Conservation (phyloP, 2,797 vertebrate species). For the Oreochromis grahami region DNA sequence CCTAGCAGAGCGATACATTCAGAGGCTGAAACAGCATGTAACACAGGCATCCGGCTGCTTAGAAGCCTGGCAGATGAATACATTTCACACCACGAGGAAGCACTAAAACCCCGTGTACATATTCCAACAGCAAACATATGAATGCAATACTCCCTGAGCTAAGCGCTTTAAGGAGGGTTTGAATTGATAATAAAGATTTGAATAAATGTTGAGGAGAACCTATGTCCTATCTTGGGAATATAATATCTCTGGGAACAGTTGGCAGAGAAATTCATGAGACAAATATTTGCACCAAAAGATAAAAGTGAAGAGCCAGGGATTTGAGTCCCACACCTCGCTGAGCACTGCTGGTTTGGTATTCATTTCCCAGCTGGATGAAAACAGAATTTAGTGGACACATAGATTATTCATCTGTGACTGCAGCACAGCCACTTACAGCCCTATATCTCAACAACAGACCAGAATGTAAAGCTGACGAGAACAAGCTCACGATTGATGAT, state of each 20-base stretch:
- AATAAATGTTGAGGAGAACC: conserved; percentile 55
- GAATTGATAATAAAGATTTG: conserved; percentile 66
- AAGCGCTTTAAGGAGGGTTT: conserved; percentile 46
- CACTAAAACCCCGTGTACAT: conserved; percentile 15
- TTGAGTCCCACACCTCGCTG: conserved; percentile 64
- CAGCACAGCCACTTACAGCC: conserved; percentile 45
- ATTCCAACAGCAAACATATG: conserved; percentile 27
- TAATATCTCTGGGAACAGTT: conserved; percentile 57
- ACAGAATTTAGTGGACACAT: conserved; percentile 66
- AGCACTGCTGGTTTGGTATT: conserved; percentile 67
- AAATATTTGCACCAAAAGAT: conserved; percentile 73
- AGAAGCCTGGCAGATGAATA: background rate
- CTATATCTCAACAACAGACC: conserved; percentile 47
- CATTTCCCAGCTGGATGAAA: conserved; percentile 66
- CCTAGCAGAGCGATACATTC: conserved; percentile 42
- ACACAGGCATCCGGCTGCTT: background rate
- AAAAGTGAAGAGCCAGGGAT: conserved; percentile 67
- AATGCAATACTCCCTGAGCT: conserved; percentile 42
- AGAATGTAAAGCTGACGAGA: conserved; percentile 38
- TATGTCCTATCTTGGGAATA: conserved; percentile 48
- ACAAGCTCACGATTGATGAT: conserved; percentile 32
- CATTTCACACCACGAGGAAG: conserved; percentile 9
- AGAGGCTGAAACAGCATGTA: conserved; percentile 17
- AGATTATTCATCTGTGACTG: conserved; percentile 67
- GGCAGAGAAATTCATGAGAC: conserved; percentile 63